Evolutionary conservation across 2,888 invertebrate species (phyloP).

Genomic region (Drosophila imparisetae): DNA sequence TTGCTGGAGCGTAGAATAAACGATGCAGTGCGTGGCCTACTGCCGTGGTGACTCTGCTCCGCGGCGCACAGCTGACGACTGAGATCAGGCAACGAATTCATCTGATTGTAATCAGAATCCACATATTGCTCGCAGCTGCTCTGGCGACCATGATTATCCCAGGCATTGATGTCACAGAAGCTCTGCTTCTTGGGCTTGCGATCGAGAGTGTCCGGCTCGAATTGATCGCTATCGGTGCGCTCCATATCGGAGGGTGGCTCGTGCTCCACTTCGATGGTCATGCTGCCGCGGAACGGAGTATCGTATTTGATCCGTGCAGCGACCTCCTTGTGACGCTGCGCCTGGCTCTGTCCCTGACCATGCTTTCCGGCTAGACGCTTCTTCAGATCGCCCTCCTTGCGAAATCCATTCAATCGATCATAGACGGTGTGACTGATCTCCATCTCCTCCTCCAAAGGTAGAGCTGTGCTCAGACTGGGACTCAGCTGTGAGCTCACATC

Average conservation of each 20-base stretch:
- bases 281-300: slow-evolving; percentile 89
- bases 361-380: slow-evolving; percentile 70
- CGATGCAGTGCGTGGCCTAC: slow-evolving; percentile 82
- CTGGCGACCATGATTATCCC: slow-evolving; percentile 83
- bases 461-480: slow-evolving; percentile 89
- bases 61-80: slow-evolving; percentile 50
- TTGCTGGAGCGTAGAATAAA: slow-evolving; percentile 89
- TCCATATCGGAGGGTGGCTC: slow-evolving; percentile 92
- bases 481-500: slow-evolving; percentile 89
- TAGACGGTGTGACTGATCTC: slow-evolving; percentile 92
- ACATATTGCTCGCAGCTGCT: slow-evolving; percentile 51
- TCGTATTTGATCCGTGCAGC: slow-evolving; percentile 86
- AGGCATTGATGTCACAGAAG: slow-evolving; percentile 85
- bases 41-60: slow-evolving; percentile 9
- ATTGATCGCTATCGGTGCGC: slow-evolving; percentile 88
- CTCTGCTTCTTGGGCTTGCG: slow-evolving; percentile 89
- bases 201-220: slow-evolving; percentile 94
- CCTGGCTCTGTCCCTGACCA: slow-evolving; percentile 42
- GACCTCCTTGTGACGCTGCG: slow-evolving; percentile 76
- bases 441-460: slow-evolving; percentile 92
- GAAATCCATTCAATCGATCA: slow-evolving; percentile 83
- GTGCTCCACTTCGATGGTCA: slow-evolving; percentile 93
- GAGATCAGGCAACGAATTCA: slow-evolving; percentile 78
- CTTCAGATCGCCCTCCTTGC: slow-evolving; percentile 83
- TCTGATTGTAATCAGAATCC: slow-evolving; percentile 72